Evolutionary conservation across 2,888 invertebrate genomes (phyloP), one percentile per base, ranked within the genome.

Genomic region (Cistogaster globosa): DNA sequence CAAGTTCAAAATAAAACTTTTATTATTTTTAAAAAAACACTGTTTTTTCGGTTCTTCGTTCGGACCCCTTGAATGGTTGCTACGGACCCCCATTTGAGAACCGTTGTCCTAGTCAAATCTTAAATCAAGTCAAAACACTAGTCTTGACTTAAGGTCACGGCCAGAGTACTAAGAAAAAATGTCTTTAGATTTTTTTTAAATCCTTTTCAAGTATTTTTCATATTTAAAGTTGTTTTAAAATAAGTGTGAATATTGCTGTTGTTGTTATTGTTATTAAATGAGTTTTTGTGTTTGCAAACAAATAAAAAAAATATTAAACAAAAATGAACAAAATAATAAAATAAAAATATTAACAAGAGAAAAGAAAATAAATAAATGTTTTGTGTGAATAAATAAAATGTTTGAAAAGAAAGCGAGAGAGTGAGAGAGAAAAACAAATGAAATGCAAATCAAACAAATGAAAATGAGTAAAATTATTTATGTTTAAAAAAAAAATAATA

Each of bases 181-280:
- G 4, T 26, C 26, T 26, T 26, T 32, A 32, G 4, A 84, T 77
- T 79, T 58, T 58, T 38, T 74, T 74, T 18, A 2, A 20, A 53
- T 8, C 5, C 7, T n/a, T 48, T 20, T 18, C 32, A 32, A 55
- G 20, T 71, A 58, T 84, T 86, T 77, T 36, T 83, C 62, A 22
- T 53, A 18, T 63, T 71, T 71, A 9, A 63, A 42, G 38, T 51
- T 32, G 8, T 18, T 58, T 53, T 38, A 14, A 53, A 42, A n/a
- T n/a, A 0, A 5, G 32, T n/a, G 3, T 16, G 2, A 16, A 51
- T 8, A 26, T 26, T 26, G 26, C 6, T 16, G n/a, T 5, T 62
- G 55, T 48, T 51, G 86, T 84, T 83, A 83, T 48, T 51, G 86
- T 84, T 83, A 83, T 53, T 38, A 79, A 86, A 86, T 87, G 87